Conservation (phyloP, 2,888 invertebrate species). For the Drosophila suboccidentalis region DNA sequence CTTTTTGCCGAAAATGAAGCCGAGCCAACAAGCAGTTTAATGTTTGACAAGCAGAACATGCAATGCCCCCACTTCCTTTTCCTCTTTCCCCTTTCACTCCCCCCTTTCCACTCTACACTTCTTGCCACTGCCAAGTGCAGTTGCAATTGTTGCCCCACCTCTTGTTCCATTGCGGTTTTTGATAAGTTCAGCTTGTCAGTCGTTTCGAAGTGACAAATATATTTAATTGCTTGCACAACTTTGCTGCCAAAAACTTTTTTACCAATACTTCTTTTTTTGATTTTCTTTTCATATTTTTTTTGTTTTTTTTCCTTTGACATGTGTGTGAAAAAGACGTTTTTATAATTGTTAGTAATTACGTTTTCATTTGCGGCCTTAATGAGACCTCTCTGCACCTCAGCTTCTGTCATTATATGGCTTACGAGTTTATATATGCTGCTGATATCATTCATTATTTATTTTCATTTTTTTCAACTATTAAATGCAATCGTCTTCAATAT, state of each 20-base stretch:
- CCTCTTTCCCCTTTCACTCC: not conserved
- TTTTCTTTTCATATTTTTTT: conserved; percentile 5
- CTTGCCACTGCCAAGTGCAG: conserved; percentile 28
- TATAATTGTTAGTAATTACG: conserved; percentile 69
- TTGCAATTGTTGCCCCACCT: conserved; percentile 26
- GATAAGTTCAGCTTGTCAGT: conserved; percentile 70
- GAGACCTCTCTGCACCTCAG: conserved; percentile 26
- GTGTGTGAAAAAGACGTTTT: conserved; percentile 67
- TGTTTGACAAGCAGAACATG: conserved; percentile 77
- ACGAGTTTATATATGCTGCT: not conserved
- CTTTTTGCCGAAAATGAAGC: conserved; percentile 39
- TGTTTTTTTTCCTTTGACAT: conserved; percentile 31
- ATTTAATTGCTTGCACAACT: conserved; percentile 79
- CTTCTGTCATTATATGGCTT: not conserved
- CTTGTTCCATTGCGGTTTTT: conserved; percentile 51
- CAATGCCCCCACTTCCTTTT: conserved; percentile 9
- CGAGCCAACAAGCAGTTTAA: conserved; percentile 69
- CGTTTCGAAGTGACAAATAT: conserved; percentile 77
- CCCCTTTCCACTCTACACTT: not conserved
- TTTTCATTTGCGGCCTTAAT: conserved; percentile 61
- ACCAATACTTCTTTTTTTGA: conserved; percentile 21
- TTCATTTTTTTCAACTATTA: conserved; percentile 5
- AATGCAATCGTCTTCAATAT: conserved; percentile 38
- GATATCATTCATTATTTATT: not conserved
- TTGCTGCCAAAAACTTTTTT: conserved; percentile 61